Evolutionary conservation across 2,797 vertebrate genomes (phyloP).

Genomic region (Oceanodroma leucorhoa): DNA sequence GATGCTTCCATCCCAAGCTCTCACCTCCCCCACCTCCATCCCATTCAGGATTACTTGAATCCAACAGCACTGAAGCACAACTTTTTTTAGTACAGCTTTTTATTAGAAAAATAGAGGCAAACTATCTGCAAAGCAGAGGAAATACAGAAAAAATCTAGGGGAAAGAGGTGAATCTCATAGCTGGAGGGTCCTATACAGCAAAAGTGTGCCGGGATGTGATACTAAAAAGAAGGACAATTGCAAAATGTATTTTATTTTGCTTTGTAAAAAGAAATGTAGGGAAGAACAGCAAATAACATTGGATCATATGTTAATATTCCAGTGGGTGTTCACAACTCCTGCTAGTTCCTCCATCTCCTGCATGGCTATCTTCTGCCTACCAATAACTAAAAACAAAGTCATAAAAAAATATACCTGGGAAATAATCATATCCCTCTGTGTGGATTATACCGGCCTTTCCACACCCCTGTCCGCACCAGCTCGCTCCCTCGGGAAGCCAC

Average conservation of each 20-base stretch:
- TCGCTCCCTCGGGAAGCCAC: accelerated
- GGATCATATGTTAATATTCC: not conserved
- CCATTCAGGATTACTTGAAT: not conserved
- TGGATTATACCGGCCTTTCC: not conserved
- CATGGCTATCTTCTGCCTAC: not conserved
- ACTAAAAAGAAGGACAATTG: not conserved
- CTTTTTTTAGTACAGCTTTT: not conserved
- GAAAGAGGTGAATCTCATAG: not conserved
- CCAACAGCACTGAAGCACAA: not conserved
- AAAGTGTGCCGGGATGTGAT: not conserved
- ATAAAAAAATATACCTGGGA: not conserved
- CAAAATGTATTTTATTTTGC: not conserved
- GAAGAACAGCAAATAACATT: not conserved
- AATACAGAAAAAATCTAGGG: not conserved
- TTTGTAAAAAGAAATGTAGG: not conserved
- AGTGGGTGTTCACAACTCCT: not conserved
- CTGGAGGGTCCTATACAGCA: not conserved
- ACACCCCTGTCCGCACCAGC: not conserved
- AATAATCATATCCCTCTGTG: not conserved
- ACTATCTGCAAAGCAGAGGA: not conserved
- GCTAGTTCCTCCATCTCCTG: not conserved
- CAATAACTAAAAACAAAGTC: not conserved
- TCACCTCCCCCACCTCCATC: not conserved
- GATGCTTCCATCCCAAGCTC: not conserved
- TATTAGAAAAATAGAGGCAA: not conserved